Percentiles rank a stretch among this genome's conserved stretches.
Evolutionary conservation across 2,797 vertebrate species (phyloP).

Genomic region (Manis crassicaudata): DNA sequence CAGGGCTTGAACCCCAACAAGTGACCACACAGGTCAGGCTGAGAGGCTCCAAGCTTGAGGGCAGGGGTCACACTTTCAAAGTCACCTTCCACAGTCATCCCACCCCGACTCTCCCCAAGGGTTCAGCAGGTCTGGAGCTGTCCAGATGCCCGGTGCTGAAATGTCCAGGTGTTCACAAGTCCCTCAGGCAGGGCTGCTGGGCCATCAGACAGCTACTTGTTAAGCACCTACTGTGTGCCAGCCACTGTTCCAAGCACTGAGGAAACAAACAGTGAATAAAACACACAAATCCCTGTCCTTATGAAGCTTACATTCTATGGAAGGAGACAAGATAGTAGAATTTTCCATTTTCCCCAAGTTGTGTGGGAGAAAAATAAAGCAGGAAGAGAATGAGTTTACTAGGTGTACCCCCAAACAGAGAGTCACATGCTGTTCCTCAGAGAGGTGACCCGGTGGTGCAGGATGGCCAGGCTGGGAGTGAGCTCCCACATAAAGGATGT

Average conservation of each 20-base stretch:
- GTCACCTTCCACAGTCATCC: neutral
- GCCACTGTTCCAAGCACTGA: neutral
- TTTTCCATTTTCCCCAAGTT: neutral
- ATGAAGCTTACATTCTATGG: neutral
- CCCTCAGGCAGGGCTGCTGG: neutral
- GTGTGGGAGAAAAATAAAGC: neutral
- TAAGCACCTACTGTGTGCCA: neutral
- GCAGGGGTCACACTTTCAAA: neutral
- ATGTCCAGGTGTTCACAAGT: rapidly evolving
- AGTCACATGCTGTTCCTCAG: neutral
- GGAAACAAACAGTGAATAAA: neutral
- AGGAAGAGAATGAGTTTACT: neutral
- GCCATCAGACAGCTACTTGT: neutral
- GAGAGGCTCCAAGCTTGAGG: neutral
- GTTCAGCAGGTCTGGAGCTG: neutral
- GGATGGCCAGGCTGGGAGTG: neutral
- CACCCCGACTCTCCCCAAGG: neutral
- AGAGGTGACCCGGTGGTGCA: neutral
- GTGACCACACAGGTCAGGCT: neutral
- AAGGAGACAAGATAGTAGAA: neutral
- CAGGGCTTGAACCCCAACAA: neutral
- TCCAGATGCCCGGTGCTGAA: conserved; percentile 41
- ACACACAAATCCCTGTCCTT: neutral
- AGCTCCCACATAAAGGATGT: neutral
- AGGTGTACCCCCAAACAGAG: neutral